Conservation (phyloP, 2,113 vertebrate species). For the Lophochroa leadbeateri region DNA sequence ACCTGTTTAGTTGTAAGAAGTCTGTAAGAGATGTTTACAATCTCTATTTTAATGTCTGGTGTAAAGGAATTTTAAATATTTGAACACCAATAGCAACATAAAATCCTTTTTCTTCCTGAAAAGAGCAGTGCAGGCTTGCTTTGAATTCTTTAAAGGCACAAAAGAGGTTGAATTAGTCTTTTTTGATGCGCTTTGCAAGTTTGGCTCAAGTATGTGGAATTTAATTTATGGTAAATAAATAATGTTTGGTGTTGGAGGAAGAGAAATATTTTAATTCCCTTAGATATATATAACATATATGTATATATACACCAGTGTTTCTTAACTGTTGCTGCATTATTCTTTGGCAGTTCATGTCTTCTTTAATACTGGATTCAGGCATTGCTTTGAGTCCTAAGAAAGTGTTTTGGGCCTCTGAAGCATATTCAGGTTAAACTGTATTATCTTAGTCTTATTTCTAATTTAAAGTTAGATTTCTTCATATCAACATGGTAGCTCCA, state of each 20-base stretch:
- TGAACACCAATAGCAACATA: background rate
- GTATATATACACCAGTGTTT: background rate
- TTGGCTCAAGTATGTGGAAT: background rate
- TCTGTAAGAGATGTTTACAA: background rate
- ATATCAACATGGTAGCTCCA: background rate
- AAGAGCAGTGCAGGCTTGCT: background rate
- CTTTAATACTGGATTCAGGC: background rate
- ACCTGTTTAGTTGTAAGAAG: constrained; percentile 5
- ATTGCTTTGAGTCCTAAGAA: background rate
- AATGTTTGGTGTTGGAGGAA: background rate
- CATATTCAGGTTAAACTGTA: background rate
- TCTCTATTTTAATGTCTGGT: background rate
- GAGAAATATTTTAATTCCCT: background rate
- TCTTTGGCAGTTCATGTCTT: background rate
- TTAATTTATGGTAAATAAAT: background rate
- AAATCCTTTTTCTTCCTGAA: background rate
- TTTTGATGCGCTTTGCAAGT: background rate
- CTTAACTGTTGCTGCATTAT: background rate
- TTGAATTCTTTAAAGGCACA: background rate
- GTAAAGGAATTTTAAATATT: background rate
- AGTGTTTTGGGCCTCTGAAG: background rate
- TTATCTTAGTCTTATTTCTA: background rate
- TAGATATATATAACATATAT: background rate
- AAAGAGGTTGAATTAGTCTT: background rate
- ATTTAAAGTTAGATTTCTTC: background rate